Conservation (phyloP, 2,113 vertebrate genomes). For the Stegostoma tigrinum region DNA sequence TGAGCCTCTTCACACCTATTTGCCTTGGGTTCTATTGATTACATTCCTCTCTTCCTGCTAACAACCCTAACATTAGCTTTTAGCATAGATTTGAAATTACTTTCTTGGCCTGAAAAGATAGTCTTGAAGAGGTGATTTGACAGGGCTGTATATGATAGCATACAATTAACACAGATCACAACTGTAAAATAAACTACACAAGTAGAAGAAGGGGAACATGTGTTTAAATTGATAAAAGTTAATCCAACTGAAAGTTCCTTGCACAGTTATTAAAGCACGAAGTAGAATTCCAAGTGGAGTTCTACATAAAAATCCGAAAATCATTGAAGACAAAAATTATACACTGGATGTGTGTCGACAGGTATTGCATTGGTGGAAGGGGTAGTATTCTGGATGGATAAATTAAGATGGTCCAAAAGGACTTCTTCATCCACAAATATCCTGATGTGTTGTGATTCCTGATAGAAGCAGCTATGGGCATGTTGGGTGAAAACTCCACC, state of each 20-base stretch:
- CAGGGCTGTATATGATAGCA: background rate
- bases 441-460: background rate
- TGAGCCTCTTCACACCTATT: background rate
- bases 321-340: background rate
- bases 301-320: background rate
- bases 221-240: background rate
- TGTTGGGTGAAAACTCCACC: background rate
- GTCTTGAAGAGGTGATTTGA: background rate
- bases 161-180: background rate
- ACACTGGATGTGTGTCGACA: background rate
- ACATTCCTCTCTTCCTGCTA: too few relatives aligned
- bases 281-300: background rate
- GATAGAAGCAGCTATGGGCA: background rate
- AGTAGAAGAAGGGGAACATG: background rate
- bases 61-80: background rate
- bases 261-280: background rate
- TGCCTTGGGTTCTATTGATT: background rate
- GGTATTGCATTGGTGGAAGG: background rate
- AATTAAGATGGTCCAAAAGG: too few relatives aligned
- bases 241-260: background rate
- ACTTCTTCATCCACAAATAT: background rate
- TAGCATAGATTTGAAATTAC: background rate
- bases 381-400: background rate
- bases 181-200: background rate
- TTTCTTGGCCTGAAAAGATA: background rate